These are phyloP conservation scores for Drosophila subsilvestris DNA, from an alignment of 2,888 invertebrate species.

Conservation along the genomic window DNA sequence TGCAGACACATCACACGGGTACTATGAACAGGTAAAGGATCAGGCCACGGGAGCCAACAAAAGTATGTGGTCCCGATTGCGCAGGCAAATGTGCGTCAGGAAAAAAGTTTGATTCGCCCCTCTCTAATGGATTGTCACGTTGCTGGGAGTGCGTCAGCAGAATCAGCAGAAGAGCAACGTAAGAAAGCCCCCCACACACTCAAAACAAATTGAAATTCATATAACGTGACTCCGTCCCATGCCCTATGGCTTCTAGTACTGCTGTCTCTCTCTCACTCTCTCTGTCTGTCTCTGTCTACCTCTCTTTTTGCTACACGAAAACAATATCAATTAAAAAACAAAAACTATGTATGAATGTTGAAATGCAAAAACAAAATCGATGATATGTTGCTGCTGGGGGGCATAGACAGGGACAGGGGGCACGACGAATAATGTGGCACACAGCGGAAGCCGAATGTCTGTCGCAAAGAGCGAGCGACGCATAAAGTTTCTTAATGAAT, in stretches of 20 bases:
- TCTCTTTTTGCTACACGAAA: slow-evolving; percentile 32
- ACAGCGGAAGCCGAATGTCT: slow-evolving; percentile 50
- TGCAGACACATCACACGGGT: slow-evolving; percentile 10
- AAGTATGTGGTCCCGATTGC: slow-evolving; percentile 12
- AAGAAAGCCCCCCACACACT: slow-evolving; percentile 39
- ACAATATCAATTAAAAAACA: slow-evolving; percentile 48
- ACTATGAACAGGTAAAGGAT: neutral
- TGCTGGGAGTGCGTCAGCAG: slow-evolving; percentile 40
- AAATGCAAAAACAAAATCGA: slow-evolving; percentile 32
- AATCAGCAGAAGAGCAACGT: slow-evolving; percentile 20
- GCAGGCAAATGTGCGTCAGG: slow-evolving; percentile 37
- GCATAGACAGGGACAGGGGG: neutral
- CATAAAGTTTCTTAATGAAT: slow-evolving; percentile 49
- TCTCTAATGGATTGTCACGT: slow-evolving; percentile 37
- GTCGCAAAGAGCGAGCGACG: slow-evolving; percentile 34
- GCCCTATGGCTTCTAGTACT: neutral
- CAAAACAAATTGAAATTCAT: slow-evolving; percentile 71
- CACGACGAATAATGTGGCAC: slow-evolving; percentile 40
- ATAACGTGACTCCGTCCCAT: slow-evolving; percentile 38
- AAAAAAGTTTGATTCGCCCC: slow-evolving; percentile 18
- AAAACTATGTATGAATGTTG: slow-evolving; percentile 42
- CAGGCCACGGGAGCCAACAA: slow-evolving; percentile 5
- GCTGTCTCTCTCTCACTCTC: slow-evolving; percentile 7
- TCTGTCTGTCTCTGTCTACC: slow-evolving; percentile 1
- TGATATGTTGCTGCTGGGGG: neutral